Percentiles rank a stretch among this genome's conserved stretches.
Conservation (phyloP, 2,797 vertebrate genomes). For the Semotilus atromaculatus region DNA sequence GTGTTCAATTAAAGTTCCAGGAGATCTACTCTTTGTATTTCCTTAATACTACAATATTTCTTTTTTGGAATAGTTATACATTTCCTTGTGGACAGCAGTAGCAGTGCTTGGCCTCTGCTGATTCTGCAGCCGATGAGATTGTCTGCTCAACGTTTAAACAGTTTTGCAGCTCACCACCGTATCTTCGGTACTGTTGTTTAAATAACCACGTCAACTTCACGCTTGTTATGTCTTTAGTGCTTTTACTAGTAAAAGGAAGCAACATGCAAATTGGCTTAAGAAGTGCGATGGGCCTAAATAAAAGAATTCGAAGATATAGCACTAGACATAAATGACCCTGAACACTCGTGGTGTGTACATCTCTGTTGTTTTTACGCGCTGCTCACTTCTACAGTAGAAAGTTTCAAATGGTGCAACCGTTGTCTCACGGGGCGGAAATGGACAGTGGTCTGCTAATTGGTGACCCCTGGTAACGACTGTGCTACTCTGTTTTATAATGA, state of each 20-base stretch:
- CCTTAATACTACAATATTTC: no score
- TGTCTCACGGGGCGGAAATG: neutral
- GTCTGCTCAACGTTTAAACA: neutral
- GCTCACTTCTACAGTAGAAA: neutral
- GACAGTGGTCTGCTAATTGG: neutral
- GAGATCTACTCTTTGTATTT: neutral
- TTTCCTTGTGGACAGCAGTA: neutral
- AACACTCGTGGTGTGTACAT: neutral
- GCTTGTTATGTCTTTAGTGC: neutral
- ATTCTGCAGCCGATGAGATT: neutral
- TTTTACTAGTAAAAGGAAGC: no score
- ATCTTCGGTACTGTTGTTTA: neutral
- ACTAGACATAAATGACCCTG: neutral
- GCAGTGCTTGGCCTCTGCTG: neutral
- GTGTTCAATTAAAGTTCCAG: neutral
- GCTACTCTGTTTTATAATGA: neutral
- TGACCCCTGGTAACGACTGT: neutral
- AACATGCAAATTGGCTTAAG: neutral
- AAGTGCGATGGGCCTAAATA: neutral
- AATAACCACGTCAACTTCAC: neutral
- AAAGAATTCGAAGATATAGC: neutral
- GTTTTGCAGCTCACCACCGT: neutral
- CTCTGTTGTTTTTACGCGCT: neutral
- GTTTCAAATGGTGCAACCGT: neutral
- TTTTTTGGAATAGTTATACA: no score